Percentiles rank a stretch among this genome's conserved stretches.
Evolutionary conservation across 2,113 vertebrate genomes (phyloP).

Genomic region (Vulpes vulpes): DNA sequence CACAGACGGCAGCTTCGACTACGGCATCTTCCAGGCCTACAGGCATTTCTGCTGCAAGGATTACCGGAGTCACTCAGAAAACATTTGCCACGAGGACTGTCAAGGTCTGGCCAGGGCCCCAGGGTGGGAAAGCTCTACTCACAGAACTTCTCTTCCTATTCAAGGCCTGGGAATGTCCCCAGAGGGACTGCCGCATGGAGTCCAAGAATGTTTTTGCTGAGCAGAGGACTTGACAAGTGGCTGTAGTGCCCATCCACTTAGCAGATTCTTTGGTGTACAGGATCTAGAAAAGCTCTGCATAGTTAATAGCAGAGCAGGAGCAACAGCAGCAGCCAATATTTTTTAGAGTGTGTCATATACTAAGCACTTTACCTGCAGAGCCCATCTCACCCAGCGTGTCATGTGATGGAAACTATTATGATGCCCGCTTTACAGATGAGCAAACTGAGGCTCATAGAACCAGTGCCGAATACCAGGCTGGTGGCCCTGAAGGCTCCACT

Average conservation of each 20-base stretch:
- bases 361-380: not conserved
- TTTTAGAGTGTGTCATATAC: not conserved
- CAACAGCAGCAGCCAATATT: not conserved
- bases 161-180: not conserved
- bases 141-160: not conserved
- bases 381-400: not conserved
- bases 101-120: constrained; percentile 47
- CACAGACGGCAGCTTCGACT: constrained; percentile 31
- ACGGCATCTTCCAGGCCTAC: constrained; percentile 82
- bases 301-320: not conserved
- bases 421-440: not conserved
- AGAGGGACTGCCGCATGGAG: not conserved
- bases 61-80: not conserved
- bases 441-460: not conserved
- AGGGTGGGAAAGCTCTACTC: not conserved
- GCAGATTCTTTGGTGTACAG: not conserved
- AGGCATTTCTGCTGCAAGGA: constrained; percentile 82
- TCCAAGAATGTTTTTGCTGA: not conserved
- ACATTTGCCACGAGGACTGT: constrained; percentile 55
- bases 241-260: not conserved
- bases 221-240: not conserved
- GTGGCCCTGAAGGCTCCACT: not conserved
- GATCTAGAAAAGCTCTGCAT: not conserved
- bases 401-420: not conserved
- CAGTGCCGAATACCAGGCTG: not conserved